These are phyloP conservation scores for Patella pellucida DNA, from an alignment of 2,888 invertebrate species.

Conservation along the genomic window DNA sequence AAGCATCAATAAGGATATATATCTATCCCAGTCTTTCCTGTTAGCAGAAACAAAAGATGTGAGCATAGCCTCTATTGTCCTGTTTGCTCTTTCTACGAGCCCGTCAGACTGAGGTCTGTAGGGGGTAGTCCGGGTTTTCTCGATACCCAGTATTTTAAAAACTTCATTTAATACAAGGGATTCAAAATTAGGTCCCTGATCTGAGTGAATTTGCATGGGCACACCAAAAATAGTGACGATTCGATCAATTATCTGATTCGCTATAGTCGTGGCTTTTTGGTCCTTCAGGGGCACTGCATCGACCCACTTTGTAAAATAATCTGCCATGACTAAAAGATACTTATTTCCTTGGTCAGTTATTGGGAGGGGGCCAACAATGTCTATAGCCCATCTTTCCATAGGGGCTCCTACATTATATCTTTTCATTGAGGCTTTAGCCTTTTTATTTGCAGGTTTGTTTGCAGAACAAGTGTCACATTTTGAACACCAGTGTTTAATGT, in stretches of 20 bases:
- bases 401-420: background rate
- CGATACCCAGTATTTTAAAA: background rate
- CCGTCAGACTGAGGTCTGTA: background rate
- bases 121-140: background rate
- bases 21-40: background rate
- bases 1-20: background rate
- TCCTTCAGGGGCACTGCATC: slow-evolving; percentile 12
- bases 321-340: background rate
- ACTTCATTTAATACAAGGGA: background rate
- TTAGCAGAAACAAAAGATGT: background rate
- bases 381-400: slow-evolving; percentile 14
- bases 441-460: background rate
- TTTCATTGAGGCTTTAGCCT: background rate
- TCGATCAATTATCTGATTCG: background rate
- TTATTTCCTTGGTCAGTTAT: slow-evolving; percentile 6
- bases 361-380: slow-evolving; percentile 10
- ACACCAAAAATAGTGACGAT: slow-evolving; percentile 1
- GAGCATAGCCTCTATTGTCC: background rate
- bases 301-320: slow-evolving; percentile 8
- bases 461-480: slow-evolving; percentile 1
- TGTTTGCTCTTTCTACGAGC: background rate
- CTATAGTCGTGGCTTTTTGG: background rate
- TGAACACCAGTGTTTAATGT: background rate
- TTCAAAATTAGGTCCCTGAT: slow-evolving; percentile 10
- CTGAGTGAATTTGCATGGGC: background rate